Conservation (phyloP, 2,797 vertebrate species). For the Brachymystax lenok region DNA sequence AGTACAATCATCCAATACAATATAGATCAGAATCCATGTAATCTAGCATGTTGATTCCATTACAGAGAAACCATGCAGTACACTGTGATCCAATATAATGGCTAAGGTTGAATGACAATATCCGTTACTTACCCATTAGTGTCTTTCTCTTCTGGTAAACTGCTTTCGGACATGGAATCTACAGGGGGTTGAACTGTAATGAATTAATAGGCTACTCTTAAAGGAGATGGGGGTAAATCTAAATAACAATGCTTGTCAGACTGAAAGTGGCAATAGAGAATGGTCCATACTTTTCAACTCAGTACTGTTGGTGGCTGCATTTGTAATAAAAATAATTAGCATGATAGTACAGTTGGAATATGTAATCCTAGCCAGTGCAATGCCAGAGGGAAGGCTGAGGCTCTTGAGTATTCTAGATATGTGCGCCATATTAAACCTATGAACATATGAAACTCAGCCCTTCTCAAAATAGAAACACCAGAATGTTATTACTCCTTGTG, state of each 20-base stretch:
- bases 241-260: not conserved
- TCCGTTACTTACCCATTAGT: conserved; percentile 26
- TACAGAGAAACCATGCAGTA: conserved; percentile 39
- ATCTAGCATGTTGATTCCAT: conserved; percentile 22
- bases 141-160: conserved; percentile 20
- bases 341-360: not conserved
- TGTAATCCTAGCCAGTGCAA: not conserved
- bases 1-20: conserved; percentile 49
- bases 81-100: conserved; percentile 21
- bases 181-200: no score
- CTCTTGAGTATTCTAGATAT: not conserved
- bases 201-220: no score
- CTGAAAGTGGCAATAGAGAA: not conserved
- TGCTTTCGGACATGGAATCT: not conserved
- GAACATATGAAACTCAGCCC: not conserved
- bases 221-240: not conserved
- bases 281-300: not conserved
- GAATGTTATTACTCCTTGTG: not conserved
- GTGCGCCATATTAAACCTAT: not conserved
- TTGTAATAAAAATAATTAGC: no score
- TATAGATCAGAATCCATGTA: conserved; percentile 41
- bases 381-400: not conserved
- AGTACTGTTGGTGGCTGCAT: not conserved
- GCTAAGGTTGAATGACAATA: conserved; percentile 35
- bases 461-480: conserved; percentile 9